Evolutionary conservation across 2,797 vertebrate genomes (phyloP), one percentile per base, ranked within the genome.

Genomic region (Amblyraja radiata): DNA sequence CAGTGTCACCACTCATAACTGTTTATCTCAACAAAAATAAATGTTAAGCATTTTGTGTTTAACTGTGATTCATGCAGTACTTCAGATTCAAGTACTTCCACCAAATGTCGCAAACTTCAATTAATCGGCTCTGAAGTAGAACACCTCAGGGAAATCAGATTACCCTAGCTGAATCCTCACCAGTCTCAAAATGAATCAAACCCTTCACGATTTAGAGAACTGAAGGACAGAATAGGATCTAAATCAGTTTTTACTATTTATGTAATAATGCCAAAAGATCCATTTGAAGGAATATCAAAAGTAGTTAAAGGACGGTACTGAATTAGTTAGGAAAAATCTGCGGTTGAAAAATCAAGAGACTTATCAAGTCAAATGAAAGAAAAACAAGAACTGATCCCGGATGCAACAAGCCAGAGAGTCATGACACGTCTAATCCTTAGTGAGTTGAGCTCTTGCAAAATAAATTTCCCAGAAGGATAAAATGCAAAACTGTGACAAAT

Each of bases 311-410:
- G 46, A 84, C 61, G 46, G 32, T 94, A 54, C 84, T 93, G 92
- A 71, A 76, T 73, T 65, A n/a, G 63, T 73, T 68, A n/a, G 63
- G 93, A 84, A 28, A 11, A 25, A 68, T 76, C 58, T 73, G 63
- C 88, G 77, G 2, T n/a, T 86, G 93, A 93, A 79, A 93, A 93
- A 88, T 63, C 54, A 94, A 80, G 63, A 94, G 63, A 63, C 32
- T 65, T 83, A 83, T 58, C 61, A 21, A 28, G 54, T 58, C 5
- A 25, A 3, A 10, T 58, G 54, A 84, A 25, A 23, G 36, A 16
- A 36, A 80, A 80, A 81, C 39, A n/a, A n/a, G 74, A 21, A 81
- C 79, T 46, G 36, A 23, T 81, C 36, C 79, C 28, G 21, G 23
- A 83, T 83, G 80, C 80, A 83, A 83, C 25, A 58, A 39, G 46